A percentile compares a stretch with the other conserved stretches of the same genome.
These are phyloP conservation scores for Apamea crenata DNA, from an alignment of 2,888 invertebrate species.

Conservation along the genomic window DNA sequence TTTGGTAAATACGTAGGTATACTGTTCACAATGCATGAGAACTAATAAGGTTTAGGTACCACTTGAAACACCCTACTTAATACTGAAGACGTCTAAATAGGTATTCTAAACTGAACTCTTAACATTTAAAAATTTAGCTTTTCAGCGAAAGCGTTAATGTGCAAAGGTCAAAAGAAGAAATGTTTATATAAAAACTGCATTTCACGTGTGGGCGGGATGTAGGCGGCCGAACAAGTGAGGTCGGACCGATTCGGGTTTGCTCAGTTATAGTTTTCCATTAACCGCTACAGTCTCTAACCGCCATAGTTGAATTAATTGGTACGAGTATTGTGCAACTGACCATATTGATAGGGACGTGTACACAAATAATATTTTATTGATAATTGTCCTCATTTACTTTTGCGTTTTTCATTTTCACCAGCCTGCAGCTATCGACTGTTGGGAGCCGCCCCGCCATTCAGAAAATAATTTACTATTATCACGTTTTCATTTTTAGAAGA, in stretches of 20 bases:
- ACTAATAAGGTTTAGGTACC: neutral
- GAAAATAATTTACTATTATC: neutral
- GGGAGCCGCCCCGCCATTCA: neutral
- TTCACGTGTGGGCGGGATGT: neutral
- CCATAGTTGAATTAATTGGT: neutral
- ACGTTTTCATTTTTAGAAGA: neutral
- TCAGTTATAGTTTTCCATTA: constrained; percentile 1
- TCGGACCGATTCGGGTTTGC: neutral
- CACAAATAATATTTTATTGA: neutral
- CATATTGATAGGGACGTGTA: neutral
- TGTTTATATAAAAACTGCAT: constrained; percentile 27
- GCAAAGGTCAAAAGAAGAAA: constrained; percentile 11
- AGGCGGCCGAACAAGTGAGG: constrained; percentile 2
- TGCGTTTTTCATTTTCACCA: neutral
- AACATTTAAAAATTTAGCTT: neutral
- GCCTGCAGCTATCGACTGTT: neutral
- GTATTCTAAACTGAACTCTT: neutral
- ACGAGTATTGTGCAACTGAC: neutral
- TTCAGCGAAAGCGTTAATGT: neutral
- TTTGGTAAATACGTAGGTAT: neutral
- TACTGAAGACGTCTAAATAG: too few relatives aligned
- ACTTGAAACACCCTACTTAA: neutral
- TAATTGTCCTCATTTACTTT: too few relatives aligned
- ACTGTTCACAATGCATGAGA: neutral
- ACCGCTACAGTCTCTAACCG: neutral